These are phyloP conservation scores for Helicoverpa armigera DNA, from an alignment of 1,140 invertebrate genomes.

Conservation along the genomic window DNA sequence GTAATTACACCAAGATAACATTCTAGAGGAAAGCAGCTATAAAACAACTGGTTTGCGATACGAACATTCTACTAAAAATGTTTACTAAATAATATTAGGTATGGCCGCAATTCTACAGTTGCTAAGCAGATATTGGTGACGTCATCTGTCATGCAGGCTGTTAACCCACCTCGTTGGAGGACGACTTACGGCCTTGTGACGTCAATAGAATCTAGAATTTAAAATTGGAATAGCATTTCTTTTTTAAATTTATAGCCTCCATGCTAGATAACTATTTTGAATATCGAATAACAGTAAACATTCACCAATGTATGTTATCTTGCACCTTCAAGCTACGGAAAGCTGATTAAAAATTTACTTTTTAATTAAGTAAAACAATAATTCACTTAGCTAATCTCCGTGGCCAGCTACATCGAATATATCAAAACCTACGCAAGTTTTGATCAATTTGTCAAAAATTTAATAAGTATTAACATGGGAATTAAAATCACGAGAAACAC, in stretches of 20 bases:
- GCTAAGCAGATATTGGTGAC: conserved; percentile 1
- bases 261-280: conserved; percentile 1
- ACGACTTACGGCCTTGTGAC: conserved; percentile 39
- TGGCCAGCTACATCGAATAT: not conserved
- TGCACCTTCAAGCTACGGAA: not conserved
- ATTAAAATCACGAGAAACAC: not conserved
- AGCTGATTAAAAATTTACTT: conserved; percentile 17
- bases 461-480: conserved; percentile 9
- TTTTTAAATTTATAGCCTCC: conserved; percentile 5
- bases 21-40: conserved; percentile 43
- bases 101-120: conserved; percentile 3
- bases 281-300: not conserved
- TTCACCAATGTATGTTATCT: no score
- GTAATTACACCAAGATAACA: conserved; percentile 44
- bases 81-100: conserved; percentile 5
- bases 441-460: conserved; percentile 45
- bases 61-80: conserved; percentile 8
- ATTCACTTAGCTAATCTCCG: conserved; percentile 8
- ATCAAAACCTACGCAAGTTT: conserved; percentile 18
- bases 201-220: conserved; percentile 42
- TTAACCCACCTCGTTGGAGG: conserved; percentile 14
- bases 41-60: conserved; percentile 33
- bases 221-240: conserved; percentile 4
- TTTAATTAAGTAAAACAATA: conserved; percentile 43
- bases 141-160: not conserved